Evolutionary conservation across 2,113 vertebrate genomes (phyloP).

Genomic region (Mixornis gularis): DNA sequence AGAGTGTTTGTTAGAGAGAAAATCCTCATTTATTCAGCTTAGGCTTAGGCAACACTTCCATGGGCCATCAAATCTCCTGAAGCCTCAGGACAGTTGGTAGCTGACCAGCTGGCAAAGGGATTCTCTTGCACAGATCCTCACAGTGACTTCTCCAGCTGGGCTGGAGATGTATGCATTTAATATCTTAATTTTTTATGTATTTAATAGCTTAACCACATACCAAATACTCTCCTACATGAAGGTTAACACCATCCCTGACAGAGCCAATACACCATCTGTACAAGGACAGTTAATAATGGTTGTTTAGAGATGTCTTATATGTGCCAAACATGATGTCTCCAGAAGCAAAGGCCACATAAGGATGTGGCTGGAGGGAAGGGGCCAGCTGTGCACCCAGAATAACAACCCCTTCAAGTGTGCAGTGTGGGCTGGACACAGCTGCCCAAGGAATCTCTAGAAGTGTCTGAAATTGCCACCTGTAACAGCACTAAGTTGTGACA

Average conservation of each 20-base stretch:
- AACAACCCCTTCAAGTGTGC: not conserved
- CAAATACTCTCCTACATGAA: not conserved
- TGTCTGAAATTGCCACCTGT: not conserved
- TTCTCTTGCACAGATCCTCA: not conserved
- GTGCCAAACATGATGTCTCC: not conserved
- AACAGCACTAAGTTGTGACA: fast-evolving
- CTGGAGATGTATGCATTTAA: not conserved
- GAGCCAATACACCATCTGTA: not conserved
- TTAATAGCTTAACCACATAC: not conserved
- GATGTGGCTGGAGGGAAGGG: not conserved
- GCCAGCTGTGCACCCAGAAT: not conserved
- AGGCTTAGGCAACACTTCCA: not conserved
- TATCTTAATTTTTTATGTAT: not conserved
- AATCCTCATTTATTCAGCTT: not conserved
- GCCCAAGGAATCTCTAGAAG: not conserved
- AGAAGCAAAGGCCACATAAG: not conserved
- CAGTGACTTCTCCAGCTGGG: not conserved
- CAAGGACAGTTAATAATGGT: not conserved
- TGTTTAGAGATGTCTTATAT: not conserved
- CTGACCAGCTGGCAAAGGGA: not conserved
- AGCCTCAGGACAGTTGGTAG: not conserved
- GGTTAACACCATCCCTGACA: not conserved
- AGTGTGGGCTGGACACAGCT: not conserved
- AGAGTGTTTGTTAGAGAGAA: not conserved
- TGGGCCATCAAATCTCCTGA: not conserved